phyloP scores from a whole-genome alignment of 2,797 vertebrate species.

The Sebastolobus altivelis region DNA sequence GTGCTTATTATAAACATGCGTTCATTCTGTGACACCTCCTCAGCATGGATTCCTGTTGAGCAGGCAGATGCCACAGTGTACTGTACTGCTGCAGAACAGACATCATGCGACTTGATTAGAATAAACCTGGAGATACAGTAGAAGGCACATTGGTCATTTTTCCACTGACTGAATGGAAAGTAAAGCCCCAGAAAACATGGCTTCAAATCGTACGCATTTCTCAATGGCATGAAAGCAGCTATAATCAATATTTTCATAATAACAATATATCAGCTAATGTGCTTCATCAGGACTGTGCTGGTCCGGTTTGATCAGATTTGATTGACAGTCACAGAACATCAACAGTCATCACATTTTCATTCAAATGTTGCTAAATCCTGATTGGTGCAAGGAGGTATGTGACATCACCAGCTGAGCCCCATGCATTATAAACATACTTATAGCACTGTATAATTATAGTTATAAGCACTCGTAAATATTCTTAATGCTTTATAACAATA shows the following conservation, averaged over 20 bases:
- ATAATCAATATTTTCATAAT: background rate
- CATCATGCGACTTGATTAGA: background rate
- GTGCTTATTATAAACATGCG: slow-evolving; percentile 4
- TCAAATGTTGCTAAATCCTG: too few relatives aligned
- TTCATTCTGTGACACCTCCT: slow-evolving; percentile 13
- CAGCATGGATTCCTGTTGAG: slow-evolving; percentile 12
- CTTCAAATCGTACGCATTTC: background rate
- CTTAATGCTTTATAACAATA: too few relatives aligned
- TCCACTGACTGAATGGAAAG: slow-evolving; percentile 1
- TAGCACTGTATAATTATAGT: background rate
- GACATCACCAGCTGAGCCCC: too few relatives aligned
- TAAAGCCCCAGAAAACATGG: background rate
- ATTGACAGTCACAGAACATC: background rate
- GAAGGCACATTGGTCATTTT: background rate
- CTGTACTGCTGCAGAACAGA: slow-evolving; percentile 29
- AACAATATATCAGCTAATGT: too few relatives aligned
- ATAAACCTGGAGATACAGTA: background rate
- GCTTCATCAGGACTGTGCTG: too few relatives aligned
- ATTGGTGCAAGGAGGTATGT: background rate
- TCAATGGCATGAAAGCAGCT: background rate
- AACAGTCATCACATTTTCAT: too few relatives aligned
- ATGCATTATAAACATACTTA: background rate
- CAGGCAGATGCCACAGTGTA: background rate
- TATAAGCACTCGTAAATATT: background rate
- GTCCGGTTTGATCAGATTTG: too few relatives aligned